Base-by-base conservation (phyloP, 2,797 vertebrate species). In the Peromyscus eremicus region DNA sequence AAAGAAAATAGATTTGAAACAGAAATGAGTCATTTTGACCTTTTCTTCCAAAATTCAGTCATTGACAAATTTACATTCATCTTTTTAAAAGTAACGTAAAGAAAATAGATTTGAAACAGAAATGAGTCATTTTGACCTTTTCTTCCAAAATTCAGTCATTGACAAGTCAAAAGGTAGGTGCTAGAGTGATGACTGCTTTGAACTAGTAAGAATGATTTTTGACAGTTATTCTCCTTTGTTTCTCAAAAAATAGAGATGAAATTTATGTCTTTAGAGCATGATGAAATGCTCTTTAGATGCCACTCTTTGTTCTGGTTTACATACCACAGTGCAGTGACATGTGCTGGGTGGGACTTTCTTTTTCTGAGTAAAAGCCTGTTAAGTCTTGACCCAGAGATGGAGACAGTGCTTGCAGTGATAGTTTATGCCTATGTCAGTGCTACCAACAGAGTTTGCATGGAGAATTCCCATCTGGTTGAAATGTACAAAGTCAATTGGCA, bases 1-100 rank as follows among this genome's bases (percentile, higher is more conserved):
- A 75, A 91, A 55, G 25, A 86, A 93, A 94, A 75, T 71, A 37
- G n/a, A 68, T 82, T 75, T 60, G 14, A 92, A 96, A 89, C 75
- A 66, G 60, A 81, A 89, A 62, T 87, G 34, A 84, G 14, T 85
- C 43, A 52, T 2, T 85, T 95, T 94, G 77, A 86, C 57, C 66
- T 94, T 46, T 85, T 23, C 8, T 70, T 95, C 29, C 4, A 96
- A 37, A 86, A 70, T 70, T 49, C 6, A 52, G 46, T 86, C 79
- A 81, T 90, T 94, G 76, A 57, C 85, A 95, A 23, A 89, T 89
- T 96, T 85, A 70, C 94, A 34, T 40, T 92, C 11, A 14, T 95
- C 80, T 92, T 91, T 49, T 85, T 87, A 32, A 85, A 92, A 95
- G 86, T 6, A 81, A 21, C 17, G 6, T 81, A 75, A 91, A 55